These are phyloP conservation scores for Monomorium pharaonis DNA, from an alignment of 1,140 invertebrate genomes.

Conservation along the genomic window DNA sequence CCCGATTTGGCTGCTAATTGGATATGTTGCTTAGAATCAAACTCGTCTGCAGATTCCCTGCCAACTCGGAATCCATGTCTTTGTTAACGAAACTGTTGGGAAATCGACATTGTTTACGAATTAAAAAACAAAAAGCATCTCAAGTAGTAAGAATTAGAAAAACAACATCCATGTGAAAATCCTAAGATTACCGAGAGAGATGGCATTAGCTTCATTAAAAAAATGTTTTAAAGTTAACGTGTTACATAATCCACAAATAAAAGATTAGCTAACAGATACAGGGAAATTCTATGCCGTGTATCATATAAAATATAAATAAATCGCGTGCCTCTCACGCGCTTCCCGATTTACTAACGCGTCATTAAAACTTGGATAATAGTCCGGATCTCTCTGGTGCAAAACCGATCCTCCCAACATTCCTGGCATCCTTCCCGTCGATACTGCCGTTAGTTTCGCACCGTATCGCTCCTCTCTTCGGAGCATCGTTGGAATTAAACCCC, in stretches of 20 bases:
- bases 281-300: background rate
- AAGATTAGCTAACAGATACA: background rate
- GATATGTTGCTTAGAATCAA: background rate
- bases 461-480: background rate
- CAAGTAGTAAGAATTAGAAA: background rate
- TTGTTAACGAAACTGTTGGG: background rate
- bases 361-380: background rate
- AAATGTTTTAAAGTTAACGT: background rate
- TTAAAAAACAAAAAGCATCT: background rate
- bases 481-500: slow-evolving; percentile 13
- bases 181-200: background rate
- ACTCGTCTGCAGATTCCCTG: background rate
- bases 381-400: background rate
- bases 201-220: background rate
- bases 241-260: background rate
- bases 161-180: background rate
- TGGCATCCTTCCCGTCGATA: background rate
- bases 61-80: background rate
- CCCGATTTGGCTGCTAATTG: background rate
- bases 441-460: slow-evolving; percentile 8
- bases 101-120: background rate
- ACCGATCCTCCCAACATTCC: background rate
- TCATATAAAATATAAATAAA: background rate
- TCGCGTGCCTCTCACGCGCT: background rate
- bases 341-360: background rate